phyloP scores from a whole-genome alignment of 2,888 invertebrate species.

The Acleris emargana region DNA sequence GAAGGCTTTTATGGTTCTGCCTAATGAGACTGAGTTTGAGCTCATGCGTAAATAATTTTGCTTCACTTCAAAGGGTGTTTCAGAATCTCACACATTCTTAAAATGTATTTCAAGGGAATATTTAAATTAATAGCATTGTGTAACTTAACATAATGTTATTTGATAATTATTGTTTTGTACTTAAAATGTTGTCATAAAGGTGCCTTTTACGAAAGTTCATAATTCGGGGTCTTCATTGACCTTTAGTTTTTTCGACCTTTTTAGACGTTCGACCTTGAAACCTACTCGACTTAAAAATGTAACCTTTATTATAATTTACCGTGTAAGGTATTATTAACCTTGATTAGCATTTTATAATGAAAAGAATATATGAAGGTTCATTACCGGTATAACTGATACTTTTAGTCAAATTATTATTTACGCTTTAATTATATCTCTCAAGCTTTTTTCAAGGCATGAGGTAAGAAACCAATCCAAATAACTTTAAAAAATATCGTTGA shows the following conservation, averaged over 20 bases:
- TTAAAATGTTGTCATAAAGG: too few species aligned
- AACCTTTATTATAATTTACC: conserved; percentile 3
- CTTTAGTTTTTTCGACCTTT: conserved; percentile 9
- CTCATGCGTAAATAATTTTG: conserved; percentile 25
- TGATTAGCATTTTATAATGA: neutral
- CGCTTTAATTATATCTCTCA: neutral
- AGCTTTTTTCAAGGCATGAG: too few species aligned
- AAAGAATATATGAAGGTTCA: conserved; percentile 3
- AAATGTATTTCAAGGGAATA: conserved; percentile 1
- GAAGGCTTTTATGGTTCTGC: conserved; percentile 1
- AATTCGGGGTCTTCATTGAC: conserved; percentile 7
- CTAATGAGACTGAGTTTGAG: conserved; percentile 9
- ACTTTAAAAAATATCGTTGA: too few species aligned
- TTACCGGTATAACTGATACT: neutral
- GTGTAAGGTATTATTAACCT: neutral
- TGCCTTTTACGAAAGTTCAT: conserved; percentile 3
- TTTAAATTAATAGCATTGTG: neutral
- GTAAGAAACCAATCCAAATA: too few species aligned
- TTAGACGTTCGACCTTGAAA: conserved; percentile 8
- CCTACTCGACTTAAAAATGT: conserved; percentile 2
- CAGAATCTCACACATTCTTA: conserved; percentile 9
- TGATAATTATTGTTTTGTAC: neutral
- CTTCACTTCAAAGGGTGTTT: conserved; percentile 26
- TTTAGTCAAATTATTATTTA: conserved; percentile 1
- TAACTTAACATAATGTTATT: neutral